A percentile compares a stretch with the other conserved stretches of the same genome.
Conservation (phyloP, 2,113 vertebrate genomes). For the Choloepus hoffmanni region DNA sequence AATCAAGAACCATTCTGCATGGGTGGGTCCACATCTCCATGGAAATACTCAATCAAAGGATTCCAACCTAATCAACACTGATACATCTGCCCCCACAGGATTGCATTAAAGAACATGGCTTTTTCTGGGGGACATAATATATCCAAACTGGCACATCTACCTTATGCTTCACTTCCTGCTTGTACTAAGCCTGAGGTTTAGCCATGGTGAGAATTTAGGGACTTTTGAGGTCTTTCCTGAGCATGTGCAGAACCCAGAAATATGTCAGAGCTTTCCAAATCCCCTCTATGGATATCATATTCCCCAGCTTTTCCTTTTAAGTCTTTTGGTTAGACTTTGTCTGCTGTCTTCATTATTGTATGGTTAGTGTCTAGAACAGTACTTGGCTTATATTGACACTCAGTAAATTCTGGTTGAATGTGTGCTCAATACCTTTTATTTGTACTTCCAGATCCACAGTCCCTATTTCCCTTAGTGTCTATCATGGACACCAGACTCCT, state of each 20-base stretch:
- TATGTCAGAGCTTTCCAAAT: not conserved
- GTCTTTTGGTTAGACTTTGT: not conserved
- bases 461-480: not conserved
- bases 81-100: no score
- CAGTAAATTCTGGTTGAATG: slow-evolving; percentile 8
- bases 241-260: no score
- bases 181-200: slow-evolving; percentile 16
- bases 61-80: no score
- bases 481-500: not conserved
- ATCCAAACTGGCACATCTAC: not conserved
- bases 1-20: no score
- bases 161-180: slow-evolving; percentile 24
- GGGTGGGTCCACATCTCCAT: no score
- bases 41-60: no score
- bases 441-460: not conserved
- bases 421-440: not conserved
- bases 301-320: no score
- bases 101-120: no score
- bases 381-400: not conserved
- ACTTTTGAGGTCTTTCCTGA: not conserved
- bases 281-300: no score
- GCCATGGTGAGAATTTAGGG: not conserved
- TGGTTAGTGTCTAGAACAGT: not conserved
- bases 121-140: no score
- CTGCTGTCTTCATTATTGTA: not conserved